phyloP scores from a whole-genome alignment of 2,888 invertebrate genomes.

The Lithophane socia region DNA sequence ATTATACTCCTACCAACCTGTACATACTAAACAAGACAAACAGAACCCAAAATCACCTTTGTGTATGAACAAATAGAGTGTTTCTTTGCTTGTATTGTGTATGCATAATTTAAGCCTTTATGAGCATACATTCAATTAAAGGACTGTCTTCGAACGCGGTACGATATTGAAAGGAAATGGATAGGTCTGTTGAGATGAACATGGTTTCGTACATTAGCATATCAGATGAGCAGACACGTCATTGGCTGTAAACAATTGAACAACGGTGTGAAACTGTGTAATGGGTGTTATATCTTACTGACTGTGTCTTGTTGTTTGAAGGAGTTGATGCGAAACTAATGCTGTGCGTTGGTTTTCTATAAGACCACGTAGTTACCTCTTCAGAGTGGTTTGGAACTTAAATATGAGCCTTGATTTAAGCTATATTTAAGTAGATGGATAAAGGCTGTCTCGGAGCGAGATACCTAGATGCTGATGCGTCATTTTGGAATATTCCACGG shows the following conservation, averaged over 20 bases:
- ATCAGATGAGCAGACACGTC: slow-evolving; percentile 61
- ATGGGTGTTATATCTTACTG: slow-evolving; percentile 30
- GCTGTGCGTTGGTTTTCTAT: background rate
- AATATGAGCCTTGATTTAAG: background rate
- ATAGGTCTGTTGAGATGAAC: slow-evolving; percentile 61
- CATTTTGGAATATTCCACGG: no score
- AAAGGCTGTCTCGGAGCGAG: no score
- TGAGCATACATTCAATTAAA: slow-evolving; percentile 80
- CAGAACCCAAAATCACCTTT: slow-evolving; percentile 53
- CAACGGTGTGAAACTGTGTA: slow-evolving; percentile 26
- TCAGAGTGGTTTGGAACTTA: background rate
- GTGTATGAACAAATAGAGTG: slow-evolving; percentile 58
- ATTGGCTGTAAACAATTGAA: slow-evolving; percentile 58
- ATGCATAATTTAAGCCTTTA: slow-evolving; percentile 77
- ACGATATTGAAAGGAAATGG: slow-evolving; percentile 68
- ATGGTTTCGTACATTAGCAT: slow-evolving; percentile 62
- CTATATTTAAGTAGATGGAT: background rate
- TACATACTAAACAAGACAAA: slow-evolving; percentile 34
- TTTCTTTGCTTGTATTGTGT: slow-evolving; percentile 58
- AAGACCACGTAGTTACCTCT: background rate
- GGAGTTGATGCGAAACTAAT: slow-evolving; percentile 1
- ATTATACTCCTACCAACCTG: slow-evolving; percentile 66
- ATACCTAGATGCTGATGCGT: no score
- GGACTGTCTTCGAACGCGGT: slow-evolving; percentile 70
- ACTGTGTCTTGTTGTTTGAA: slow-evolving; percentile 17